Base-by-base conservation (phyloP, 2,797 vertebrate genomes). In the Enteromius trimaculatus region DNA sequence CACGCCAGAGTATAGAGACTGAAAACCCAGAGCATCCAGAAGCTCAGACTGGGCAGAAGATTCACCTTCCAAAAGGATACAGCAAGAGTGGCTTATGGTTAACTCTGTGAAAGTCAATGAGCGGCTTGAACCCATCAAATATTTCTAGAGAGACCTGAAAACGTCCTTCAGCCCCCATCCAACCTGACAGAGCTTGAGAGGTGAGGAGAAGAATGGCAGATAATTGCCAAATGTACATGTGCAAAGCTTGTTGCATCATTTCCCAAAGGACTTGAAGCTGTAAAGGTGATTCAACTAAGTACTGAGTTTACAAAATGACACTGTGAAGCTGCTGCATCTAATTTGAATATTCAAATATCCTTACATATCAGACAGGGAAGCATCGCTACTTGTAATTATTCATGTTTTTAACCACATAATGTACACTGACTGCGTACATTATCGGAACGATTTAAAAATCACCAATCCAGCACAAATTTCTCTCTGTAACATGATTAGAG, bases 341-440 rank as follows among this genome's bases (percentile, higher is more conserved):
- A 58, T 77, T 77, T 60, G 8, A 42, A 76, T 60, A 76, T 76
- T 58, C 14, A 60, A 76, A 76, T 42, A 16, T 39, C 2, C 58
- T 37, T 58, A 39, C 51, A 34, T 53, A 37, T 74, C 29, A 55
- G 31, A 6, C 51, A 60, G 74, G 53, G 14, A 60, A 60, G 14
- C 8, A 0, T 55, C 17, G 21, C 17, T 29, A 34, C 34, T 74
- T 34, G 19, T 34, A 21, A 74, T 21, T 21, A 39, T 58, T 70
- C n/a, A 14, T 5, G 1, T 58, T 70, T 80, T 13, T 21, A 51
- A 19, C 64, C 47, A 17, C 8, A 29, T 29, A 23, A 34, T 21
- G 64, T 34, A 34, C 11, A 51, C 37, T 14, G 17, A 53, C 29
- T 2, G 17, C 34, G 1, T 4, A 37, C 47, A n/a, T 21, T 34